Conservation (phyloP, 2,888 invertebrate genomes). For the Ethmia dodecea region DNA sequence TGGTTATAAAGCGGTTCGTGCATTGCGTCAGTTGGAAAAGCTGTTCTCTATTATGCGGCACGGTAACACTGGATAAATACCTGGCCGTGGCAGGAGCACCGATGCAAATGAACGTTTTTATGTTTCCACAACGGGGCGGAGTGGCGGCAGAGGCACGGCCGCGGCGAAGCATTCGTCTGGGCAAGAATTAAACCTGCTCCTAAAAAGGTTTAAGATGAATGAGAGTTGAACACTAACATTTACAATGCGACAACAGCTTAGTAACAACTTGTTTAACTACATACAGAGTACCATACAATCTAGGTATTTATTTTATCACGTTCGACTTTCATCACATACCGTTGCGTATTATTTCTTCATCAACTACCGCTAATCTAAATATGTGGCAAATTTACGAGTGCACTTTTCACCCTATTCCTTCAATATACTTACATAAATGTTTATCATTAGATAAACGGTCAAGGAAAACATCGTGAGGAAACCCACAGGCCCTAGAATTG, state of each 20-base stretch:
- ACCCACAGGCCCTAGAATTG: too few relatives aligned
- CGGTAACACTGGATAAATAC: slow-evolving; percentile 64
- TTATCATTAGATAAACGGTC: too few relatives aligned
- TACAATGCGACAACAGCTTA: slow-evolving; percentile 67
- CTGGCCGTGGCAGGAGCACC: slow-evolving; percentile 45
- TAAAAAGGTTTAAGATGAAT: slow-evolving; percentile 73
- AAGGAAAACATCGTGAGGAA: too few relatives aligned
- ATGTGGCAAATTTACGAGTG: too few relatives aligned
- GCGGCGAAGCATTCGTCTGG: slow-evolving; percentile 51
- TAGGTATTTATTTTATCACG: too few relatives aligned
- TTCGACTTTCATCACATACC: too few relatives aligned
- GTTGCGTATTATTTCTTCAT: too few relatives aligned
- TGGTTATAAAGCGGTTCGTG: slow-evolving; percentile 40
- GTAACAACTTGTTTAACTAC: slow-evolving; percentile 64
- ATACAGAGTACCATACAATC: too few relatives aligned
- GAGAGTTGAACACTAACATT: slow-evolving; percentile 42
- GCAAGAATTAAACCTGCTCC: slow-evolving; percentile 61
- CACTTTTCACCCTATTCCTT: too few relatives aligned
- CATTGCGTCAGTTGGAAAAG: slow-evolving; percentile 48
- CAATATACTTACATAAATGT: too few relatives aligned
- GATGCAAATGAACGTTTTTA: slow-evolving; percentile 70
- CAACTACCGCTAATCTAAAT: too few relatives aligned
- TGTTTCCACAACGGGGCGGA: slow-evolving; percentile 36
- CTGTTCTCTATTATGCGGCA: slow-evolving; percentile 57
- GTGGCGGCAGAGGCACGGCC: slow-evolving; percentile 25